A percentile compares a stretch with the other conserved stretches of the same genome.
Conservation (phyloP, 2,113 vertebrate species). For the Misgurnus anguillicaudatus region DNA sequence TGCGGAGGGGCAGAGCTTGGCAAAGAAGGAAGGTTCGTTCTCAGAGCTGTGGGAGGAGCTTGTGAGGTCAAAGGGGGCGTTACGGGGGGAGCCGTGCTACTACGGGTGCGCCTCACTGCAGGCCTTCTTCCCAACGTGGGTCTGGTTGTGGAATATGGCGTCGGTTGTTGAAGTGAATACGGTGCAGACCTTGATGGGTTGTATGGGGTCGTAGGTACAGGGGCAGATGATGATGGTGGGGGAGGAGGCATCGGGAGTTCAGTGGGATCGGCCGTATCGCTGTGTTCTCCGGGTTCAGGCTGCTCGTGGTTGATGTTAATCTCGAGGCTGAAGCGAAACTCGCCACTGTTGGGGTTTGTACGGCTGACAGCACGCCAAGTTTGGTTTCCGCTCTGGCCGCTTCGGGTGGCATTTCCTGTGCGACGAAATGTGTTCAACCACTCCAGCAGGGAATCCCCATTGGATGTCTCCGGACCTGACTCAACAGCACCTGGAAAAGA, state of each 20-base stretch:
- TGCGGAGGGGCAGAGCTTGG: constrained; percentile 50
- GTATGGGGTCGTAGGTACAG: constrained; percentile 60
- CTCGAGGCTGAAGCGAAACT: constrained; percentile 94
- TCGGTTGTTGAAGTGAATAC: constrained; percentile 58
- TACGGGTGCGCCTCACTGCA: constrained; percentile 79
- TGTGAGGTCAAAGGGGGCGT: constrained; percentile 63
- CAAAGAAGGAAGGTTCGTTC: constrained; percentile 62
- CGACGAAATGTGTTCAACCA: constrained; percentile 91
- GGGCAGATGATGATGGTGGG: constrained; percentile 54
- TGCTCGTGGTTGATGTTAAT: constrained; percentile 95
- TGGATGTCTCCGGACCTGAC: constrained; percentile 77
- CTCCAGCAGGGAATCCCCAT: constrained; percentile 86
- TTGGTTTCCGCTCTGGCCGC: constrained; percentile 93
- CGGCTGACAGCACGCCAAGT: constrained; percentile 94
- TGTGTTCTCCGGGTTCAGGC: constrained; percentile 77
- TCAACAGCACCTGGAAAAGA: constrained; percentile 78
- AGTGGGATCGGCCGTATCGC: constrained; percentile 61
- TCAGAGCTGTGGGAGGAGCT: constrained; percentile 58
- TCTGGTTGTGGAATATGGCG: constrained; percentile 65
- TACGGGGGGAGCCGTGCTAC: constrained; percentile 67
- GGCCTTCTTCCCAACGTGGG: constrained; percentile 70
- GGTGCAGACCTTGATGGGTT: constrained; percentile 46
- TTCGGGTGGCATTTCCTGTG: constrained; percentile 89
- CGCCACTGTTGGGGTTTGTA: constrained; percentile 91
- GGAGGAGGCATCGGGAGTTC: constrained; percentile 59